Conservation (phyloP, 2,113 vertebrate species). For the Scophthalmus maximus region DNA sequence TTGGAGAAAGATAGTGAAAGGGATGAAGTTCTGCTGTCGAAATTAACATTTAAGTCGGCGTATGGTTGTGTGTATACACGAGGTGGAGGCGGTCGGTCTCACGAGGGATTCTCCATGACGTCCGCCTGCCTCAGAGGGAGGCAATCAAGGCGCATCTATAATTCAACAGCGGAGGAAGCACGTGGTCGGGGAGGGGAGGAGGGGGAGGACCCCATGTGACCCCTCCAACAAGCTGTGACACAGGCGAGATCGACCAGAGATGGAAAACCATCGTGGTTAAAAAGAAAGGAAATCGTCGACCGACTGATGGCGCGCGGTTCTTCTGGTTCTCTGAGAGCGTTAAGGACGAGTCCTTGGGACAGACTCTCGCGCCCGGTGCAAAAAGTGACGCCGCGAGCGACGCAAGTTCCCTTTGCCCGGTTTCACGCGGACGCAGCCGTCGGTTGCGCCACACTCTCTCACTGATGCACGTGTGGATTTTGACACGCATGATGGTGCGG, state of each 20-base stretch:
- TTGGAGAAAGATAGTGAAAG: neutral
- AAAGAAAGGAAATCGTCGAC: no score
- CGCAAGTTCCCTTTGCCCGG: no score
- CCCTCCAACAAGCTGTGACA: constrained; percentile 57
- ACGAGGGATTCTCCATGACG: constrained; percentile 18
- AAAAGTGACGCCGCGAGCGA: no score
- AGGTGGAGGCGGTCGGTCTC: constrained; percentile 11
- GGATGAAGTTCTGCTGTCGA: constrained; percentile 4
- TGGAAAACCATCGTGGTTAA: neutral
- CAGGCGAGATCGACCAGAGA: constrained; percentile 32
- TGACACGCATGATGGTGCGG: no score
- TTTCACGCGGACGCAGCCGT: no score
- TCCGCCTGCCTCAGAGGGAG: constrained; percentile 25
- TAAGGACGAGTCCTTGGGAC: no score
- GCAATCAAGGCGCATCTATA: constrained; percentile 77
- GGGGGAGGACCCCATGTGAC: constrained; percentile 37
- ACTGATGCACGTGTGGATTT: no score
- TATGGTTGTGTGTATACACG: neutral
- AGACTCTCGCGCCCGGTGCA: no score
- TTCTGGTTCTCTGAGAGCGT: no score
- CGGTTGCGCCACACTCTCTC: no score
- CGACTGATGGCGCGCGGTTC: no score
- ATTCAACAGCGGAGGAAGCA: constrained; percentile 72
- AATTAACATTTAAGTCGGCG: neutral
- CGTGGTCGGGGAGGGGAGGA: constrained; percentile 15